These are phyloP conservation scores for Drosophila repleta DNA, from an alignment of 1,140 invertebrate species.

Conservation along the genomic window DNA sequence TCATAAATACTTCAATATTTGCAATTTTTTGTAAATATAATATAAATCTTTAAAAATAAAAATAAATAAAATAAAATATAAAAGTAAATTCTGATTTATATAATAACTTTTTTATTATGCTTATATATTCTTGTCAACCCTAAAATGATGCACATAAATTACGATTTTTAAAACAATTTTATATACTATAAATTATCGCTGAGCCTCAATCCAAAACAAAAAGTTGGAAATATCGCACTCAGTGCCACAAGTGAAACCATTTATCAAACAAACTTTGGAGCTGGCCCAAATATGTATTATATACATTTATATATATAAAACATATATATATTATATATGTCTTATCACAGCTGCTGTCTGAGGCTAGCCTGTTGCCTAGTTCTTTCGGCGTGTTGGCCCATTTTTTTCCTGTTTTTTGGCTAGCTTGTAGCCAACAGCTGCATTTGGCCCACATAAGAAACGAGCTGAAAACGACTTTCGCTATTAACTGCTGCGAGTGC, in stretches of 20 bases:
- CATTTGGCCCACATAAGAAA: constrained; percentile 76
- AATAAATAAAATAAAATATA: too few species aligned
- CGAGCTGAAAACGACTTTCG: constrained; percentile 77
- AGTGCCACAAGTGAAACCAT: constrained; percentile 21
- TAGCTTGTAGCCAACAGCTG: constrained; percentile 44
- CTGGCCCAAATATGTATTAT: constrained; percentile 9
- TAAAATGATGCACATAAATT: too few species aligned
- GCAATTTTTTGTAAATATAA: too few species aligned
- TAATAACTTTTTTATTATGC: too few species aligned
- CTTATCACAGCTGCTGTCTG: neutral
- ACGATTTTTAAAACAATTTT: too few species aligned
- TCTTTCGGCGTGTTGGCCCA: constrained; percentile 3
- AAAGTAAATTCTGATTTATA: too few species aligned
- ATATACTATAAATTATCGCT: constrained; percentile 1
- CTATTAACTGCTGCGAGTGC: constrained; percentile 48
- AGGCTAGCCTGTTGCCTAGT: constrained; percentile 17
- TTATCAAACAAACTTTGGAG: constrained; percentile 19
- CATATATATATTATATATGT: neutral
- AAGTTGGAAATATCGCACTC: neutral
- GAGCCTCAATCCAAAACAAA: neutral
- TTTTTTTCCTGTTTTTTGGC: constrained; percentile 21
- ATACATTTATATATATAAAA: neutral
- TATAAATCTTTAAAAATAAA: too few species aligned
- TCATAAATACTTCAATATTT: too few species aligned
- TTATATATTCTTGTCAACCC: too few species aligned